phyloP scores from a whole-genome alignment of 2,797 vertebrate species.

The Muraenolepis orangiensis region DNA sequence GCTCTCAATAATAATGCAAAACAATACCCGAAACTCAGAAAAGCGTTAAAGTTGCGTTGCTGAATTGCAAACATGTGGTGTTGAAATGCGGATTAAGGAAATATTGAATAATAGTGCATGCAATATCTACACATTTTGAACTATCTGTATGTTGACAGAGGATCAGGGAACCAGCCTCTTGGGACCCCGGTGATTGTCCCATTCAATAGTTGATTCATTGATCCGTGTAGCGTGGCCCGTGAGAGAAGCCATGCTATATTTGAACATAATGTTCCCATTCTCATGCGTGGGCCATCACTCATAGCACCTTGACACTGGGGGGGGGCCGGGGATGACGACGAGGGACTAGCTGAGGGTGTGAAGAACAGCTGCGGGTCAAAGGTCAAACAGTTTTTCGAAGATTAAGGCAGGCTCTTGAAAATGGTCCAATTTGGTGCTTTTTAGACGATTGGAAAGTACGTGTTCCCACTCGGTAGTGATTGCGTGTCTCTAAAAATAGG shows the following conservation, averaged over 20 bases:
- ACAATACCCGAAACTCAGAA: constrained; percentile 3
- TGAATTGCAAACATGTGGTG: constrained; percentile 10
- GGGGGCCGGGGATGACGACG: constrained; percentile 44
- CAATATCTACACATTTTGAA: constrained; percentile 27
- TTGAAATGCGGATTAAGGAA: constrained; percentile 28
- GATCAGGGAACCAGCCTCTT: constrained; percentile 9
- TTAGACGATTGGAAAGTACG: not conserved
- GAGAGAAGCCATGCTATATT: constrained; percentile 35
- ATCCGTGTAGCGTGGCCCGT: constrained; percentile 40
- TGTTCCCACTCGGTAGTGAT: no score
- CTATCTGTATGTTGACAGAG: constrained; percentile 18
- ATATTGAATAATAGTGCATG: no score
- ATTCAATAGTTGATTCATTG: constrained; percentile 51
- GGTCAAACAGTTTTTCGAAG: not conserved
- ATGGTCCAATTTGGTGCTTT: not conserved
- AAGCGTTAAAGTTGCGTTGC: not conserved
- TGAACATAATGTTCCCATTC: constrained; percentile 54
- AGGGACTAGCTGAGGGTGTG: not conserved
- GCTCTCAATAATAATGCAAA: constrained; percentile 44
- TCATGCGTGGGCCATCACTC: constrained; percentile 55
- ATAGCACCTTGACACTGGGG: constrained; percentile 49
- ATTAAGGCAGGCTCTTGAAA: not conserved
- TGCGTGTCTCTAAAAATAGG: not conserved
- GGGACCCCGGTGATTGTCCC: constrained; percentile 33
- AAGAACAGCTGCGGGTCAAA: not conserved